phyloP scores from a whole-genome alignment of 1,140 invertebrate genomes.

The Heliconius hewitsoni region DNA sequence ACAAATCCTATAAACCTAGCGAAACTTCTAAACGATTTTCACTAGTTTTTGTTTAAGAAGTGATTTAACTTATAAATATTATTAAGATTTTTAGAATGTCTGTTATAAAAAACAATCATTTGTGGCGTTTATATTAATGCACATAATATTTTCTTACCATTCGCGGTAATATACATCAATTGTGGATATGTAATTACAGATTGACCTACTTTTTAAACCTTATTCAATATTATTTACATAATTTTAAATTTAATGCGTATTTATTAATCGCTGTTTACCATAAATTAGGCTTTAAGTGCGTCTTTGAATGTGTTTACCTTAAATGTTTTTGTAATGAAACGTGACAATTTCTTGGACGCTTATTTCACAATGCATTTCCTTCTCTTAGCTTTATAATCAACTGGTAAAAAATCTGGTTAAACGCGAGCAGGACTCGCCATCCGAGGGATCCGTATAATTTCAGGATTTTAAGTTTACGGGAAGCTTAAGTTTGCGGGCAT shows the following conservation, averaged over 20 bases:
- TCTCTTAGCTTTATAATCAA: background rate
- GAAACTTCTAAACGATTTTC: background rate
- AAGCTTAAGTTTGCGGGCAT: no score
- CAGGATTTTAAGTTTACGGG: no score
- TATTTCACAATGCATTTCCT: background rate
- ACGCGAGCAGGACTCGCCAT: no score
- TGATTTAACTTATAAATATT: background rate
- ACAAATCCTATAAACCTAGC: background rate
- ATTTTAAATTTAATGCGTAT: background rate
- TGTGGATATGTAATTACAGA: constrained; percentile 16
- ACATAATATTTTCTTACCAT: background rate
- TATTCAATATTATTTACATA: constrained; percentile 3
- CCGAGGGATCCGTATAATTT: no score
- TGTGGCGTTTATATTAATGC: background rate
- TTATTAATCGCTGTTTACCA: background rate
- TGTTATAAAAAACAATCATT: background rate
- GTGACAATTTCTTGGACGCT: background rate
- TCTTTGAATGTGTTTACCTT: background rate
- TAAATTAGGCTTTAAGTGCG: background rate
- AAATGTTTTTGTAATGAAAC: constrained; percentile 1
- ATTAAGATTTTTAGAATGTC: background rate
- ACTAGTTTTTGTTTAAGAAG: background rate
- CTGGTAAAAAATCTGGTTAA: no score
- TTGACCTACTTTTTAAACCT: constrained; percentile 19
- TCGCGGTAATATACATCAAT: background rate